phyloP scores from a whole-genome alignment of 2,113 vertebrate species.

The Pelvicachromis taeniatus region DNA sequence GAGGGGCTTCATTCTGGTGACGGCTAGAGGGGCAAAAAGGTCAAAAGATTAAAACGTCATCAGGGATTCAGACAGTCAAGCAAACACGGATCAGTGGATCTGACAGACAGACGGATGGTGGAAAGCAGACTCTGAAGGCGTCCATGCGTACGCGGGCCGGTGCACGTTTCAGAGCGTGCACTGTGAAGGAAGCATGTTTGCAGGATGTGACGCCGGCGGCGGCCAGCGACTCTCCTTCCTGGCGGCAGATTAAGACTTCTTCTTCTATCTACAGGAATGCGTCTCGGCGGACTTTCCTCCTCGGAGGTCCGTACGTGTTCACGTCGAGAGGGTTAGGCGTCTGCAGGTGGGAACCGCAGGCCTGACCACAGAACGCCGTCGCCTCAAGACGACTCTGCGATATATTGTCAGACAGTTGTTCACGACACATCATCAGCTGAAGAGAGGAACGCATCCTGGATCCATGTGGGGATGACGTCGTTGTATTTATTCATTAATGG shows the following conservation, averaged over 20 bases:
- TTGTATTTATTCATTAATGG: not conserved
- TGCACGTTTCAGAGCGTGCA: not conserved
- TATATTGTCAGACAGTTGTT: not conserved
- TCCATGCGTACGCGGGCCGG: not conserved
- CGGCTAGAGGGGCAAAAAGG: not conserved
- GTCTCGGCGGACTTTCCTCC: not conserved
- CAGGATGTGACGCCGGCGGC: not conserved
- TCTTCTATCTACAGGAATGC: constrained; percentile 39
- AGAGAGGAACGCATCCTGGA: not conserved
- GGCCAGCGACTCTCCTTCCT: not conserved
- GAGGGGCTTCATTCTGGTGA: rapidly evolving
- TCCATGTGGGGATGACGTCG: not conserved
- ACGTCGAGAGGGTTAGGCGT: not conserved
- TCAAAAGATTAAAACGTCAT: not conserved
- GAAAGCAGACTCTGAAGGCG: not conserved
- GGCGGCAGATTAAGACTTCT: constrained; percentile 15
- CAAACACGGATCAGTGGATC: not conserved
- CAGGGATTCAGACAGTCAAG: not conserved
- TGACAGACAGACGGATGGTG: not conserved
- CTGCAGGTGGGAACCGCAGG: not conserved
- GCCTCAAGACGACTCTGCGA: not conserved
- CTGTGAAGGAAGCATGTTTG: not conserved
- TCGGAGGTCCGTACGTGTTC: not conserved
- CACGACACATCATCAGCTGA: not conserved
- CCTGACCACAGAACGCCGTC: not conserved